Base-by-base conservation (phyloP, 2,888 invertebrate species). In the Synanthedon formicaeformis region DNA sequence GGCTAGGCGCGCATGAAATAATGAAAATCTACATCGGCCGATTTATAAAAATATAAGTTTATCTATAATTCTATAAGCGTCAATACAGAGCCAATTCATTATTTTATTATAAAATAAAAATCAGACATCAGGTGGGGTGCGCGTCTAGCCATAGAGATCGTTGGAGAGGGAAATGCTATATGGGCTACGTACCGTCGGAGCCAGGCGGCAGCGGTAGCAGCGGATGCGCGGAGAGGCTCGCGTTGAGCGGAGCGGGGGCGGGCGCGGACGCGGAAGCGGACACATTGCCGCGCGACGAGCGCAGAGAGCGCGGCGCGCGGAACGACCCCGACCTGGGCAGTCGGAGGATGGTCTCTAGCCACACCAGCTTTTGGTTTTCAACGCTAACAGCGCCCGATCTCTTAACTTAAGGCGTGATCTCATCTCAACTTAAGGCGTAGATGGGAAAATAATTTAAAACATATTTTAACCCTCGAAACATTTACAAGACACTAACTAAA, bases 191-290 rank as follows among this genome's bases (percentile, higher is more conserved):
- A 88, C 88, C 88, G 73, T 86, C 84, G 55, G 88, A 91, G 89
- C 91, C 91, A 77, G 90, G 91, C 83, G 91, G 95, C 90, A 96
- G 93, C 89, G 96, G 96, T 91, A 96, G 93, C 91, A 96, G 92
- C 89, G 95, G 95, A 90, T 95, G 95, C 88, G 95, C 95, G 89
- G 95, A 95, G 90, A 95, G 92, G 92, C 94, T 94, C 90, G 93
- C 91, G 90, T 93, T 93, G 81, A 88, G 84, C 69, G 75, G 73
- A 60, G 76, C 75, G 78, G 90, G 84, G 91, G 90, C 78, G 89
- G 88, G 81, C 89, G 89, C 90, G 90, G 86, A 85, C 84, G 90
- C 78, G 89, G 88, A 81, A 89, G 89, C 90, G 82, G 94, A 93
- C 89, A 95, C 93, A 92, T 93, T 94, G 88, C 93, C 94, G 90